Base-by-base conservation (phyloP, 2,797 vertebrate species). In the Leuciscus waleckii region DNA sequence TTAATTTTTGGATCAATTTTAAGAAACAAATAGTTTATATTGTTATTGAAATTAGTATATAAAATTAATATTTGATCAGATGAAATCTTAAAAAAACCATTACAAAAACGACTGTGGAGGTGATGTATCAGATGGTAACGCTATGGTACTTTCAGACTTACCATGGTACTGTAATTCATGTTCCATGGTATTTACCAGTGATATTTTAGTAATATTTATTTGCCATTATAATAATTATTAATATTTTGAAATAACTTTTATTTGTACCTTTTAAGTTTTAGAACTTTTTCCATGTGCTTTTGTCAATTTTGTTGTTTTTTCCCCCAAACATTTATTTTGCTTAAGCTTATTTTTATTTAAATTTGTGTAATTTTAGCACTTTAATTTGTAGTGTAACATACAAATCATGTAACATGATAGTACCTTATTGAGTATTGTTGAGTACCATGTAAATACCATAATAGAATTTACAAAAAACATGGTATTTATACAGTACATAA, bases 251-350 rank as follows among this genome's bases (percentile, higher is more conserved):
- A 68, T 68, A 6, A 37, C 32, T 10, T 5, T 37, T 14, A 58
- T 13, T n/a, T 61, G n/a, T 29, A 63, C 21, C 5, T 37, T 37
- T 68, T 37, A 69, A 39, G 29, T 65, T 65, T 17, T 65, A 32
- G 13, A 3, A 14, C 29, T 32, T 32, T 21, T 37, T 10, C 21
- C 2, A 37, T 35, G 63, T 32, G 3, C 32, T 37, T 11, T 10
- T 21, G 19, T 10, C 1, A 69, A 5, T 37, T 37, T 37, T 68
- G 37, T 10, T 37, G 9, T 3, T 19, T 37, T 37, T 19, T 37
- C 0, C 1, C 0, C 1, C 5, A 21, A 11, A 13, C 11, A 5
- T 19, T 1, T 35, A 2, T 69, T 39, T 39, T 5, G 9, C 1
- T 65, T 63, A 16, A 29, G 4, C 13, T 68, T 1, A 2, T 37